Evolutionary conservation across 2,113 vertebrate genomes (phyloP).

Genomic region (Phyllostomus hastatus): DNA sequence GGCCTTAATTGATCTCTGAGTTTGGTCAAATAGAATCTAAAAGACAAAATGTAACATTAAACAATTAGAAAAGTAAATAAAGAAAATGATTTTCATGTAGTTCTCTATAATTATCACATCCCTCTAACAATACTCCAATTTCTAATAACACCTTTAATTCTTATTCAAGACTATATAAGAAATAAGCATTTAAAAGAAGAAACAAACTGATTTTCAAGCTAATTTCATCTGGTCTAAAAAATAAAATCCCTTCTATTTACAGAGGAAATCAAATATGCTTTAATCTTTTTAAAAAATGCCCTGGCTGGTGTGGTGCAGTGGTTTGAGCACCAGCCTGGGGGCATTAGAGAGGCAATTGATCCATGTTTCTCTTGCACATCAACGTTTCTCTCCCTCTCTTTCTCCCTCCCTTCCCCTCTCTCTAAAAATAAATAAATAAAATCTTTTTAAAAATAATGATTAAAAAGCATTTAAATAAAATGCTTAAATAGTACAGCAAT

Average conservation of each 20-base stretch:
- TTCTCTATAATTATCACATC: background rate
- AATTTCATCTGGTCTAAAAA: conserved; percentile 14
- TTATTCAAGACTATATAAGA: background rate
- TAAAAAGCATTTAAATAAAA: conserved; percentile 6
- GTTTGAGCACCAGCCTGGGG: too few species aligned
- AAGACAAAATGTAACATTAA: conserved; percentile 55
- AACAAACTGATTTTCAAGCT: background rate
- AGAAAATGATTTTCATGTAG: background rate
- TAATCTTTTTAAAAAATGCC: background rate
- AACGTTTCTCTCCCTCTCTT: too few species aligned
- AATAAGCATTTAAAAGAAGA: background rate
- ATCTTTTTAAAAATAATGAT: too few species aligned
- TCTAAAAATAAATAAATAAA: too few species aligned
- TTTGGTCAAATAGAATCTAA: conserved; percentile 98
- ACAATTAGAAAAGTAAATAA: conserved; percentile 41
- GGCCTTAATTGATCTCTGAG: conserved; percentile 96
- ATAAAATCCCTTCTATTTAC: conserved; percentile 15
- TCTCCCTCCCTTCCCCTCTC: too few species aligned
- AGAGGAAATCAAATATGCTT: conserved; percentile 8
- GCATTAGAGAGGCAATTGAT: too few species aligned
- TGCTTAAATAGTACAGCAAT: background rate
- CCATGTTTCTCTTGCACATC: too few species aligned
- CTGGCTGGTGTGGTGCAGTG: too few species aligned
- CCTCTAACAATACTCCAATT: background rate
- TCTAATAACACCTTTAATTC: background rate